Evolutionary conservation across 2,113 vertebrate genomes (phyloP).

Genomic region (Lophius piscatorius): DNA sequence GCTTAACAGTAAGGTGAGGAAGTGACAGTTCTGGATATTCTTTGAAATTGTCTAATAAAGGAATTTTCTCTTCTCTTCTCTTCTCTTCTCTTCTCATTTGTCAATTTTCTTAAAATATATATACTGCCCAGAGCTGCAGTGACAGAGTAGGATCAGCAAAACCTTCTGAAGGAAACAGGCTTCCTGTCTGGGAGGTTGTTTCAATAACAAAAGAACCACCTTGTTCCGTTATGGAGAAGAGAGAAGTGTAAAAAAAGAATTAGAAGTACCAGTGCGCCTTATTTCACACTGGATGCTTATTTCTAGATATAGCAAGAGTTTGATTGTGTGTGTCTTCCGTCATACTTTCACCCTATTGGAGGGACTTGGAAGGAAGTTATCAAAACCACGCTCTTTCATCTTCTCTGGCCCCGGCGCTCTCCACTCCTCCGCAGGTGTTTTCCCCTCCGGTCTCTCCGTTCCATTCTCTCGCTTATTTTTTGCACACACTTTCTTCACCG

Average conservation of each 20-base stretch:
- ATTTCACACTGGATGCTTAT: constrained; percentile 56
- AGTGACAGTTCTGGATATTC: too few relatives aligned
- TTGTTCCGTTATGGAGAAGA: constrained; percentile 31
- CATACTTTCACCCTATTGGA: constrained; percentile 56
- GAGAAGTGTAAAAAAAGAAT: constrained; percentile 4
- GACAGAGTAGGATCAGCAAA: constrained; percentile 29
- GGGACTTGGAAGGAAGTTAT: constrained; percentile 64
- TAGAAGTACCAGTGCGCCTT: constrained; percentile 29
- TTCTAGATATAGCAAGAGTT: constrained; percentile 48
- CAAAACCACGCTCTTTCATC: constrained; percentile 61
- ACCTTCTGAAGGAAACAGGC: constrained; percentile 46
- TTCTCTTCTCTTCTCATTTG: too few relatives aligned
- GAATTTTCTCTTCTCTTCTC: too few relatives aligned
- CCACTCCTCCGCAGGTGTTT: constrained; percentile 72
- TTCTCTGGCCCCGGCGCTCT: constrained; percentile 41
- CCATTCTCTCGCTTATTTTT: constrained; percentile 37
- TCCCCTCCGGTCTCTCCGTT: constrained; percentile 46
- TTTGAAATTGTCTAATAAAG: too few relatives aligned
- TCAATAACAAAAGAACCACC: constrained; percentile 54
- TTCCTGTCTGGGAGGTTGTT: constrained; percentile 55
- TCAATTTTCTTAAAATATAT: too few relatives aligned
- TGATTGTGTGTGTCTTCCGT: constrained; percentile 62
- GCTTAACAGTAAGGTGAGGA: too few relatives aligned
- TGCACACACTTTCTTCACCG: constrained; percentile 37
- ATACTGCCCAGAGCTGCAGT: constrained; percentile 18